phyloP scores from a whole-genome alignment of 2,888 invertebrate genomes.

The Diaperis boleti region DNA sequence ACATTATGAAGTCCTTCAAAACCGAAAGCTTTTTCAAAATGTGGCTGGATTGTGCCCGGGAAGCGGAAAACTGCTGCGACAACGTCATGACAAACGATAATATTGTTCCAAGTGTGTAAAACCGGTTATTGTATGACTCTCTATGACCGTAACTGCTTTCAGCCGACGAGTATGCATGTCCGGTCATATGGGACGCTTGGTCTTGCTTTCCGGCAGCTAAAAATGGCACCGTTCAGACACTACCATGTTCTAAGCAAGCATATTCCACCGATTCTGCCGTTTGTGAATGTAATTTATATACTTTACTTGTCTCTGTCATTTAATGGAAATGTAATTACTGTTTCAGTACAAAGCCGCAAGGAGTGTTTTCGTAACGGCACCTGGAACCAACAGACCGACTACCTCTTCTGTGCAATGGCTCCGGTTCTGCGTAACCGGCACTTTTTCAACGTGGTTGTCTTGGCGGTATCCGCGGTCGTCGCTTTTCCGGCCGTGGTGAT shows the following conservation, averaged over 20 bases:
- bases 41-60: constrained; percentile 56
- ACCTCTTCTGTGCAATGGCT: constrained; percentile 70
- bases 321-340: constrained; percentile 8
- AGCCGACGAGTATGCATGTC: constrained; percentile 64
- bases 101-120: constrained; percentile 47
- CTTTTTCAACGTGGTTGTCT: constrained; percentile 69
- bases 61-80: constrained; percentile 59
- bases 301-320: background rate
- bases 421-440: constrained; percentile 69
- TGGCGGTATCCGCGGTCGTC: constrained; percentile 68
- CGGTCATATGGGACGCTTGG: constrained; percentile 75
- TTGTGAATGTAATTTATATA: constrained; percentile 66
- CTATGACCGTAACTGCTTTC: constrained; percentile 29
- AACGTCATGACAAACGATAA: constrained; percentile 54
- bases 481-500: constrained; percentile 72
- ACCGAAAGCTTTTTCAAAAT: constrained; percentile 52
- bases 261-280: constrained; percentile 71
- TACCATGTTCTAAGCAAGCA: constrained; percentile 66
- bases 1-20: constrained; percentile 56
- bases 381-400: constrained; percentile 74
- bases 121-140: too few species aligned
- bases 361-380: constrained; percentile 68
- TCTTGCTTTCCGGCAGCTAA: constrained; percentile 70
- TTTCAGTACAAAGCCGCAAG: constrained; percentile 72
- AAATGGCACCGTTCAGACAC: constrained; percentile 65